phyloP scores from a whole-genome alignment of 1,140 invertebrate species.

The Lucilia sericata region DNA sequence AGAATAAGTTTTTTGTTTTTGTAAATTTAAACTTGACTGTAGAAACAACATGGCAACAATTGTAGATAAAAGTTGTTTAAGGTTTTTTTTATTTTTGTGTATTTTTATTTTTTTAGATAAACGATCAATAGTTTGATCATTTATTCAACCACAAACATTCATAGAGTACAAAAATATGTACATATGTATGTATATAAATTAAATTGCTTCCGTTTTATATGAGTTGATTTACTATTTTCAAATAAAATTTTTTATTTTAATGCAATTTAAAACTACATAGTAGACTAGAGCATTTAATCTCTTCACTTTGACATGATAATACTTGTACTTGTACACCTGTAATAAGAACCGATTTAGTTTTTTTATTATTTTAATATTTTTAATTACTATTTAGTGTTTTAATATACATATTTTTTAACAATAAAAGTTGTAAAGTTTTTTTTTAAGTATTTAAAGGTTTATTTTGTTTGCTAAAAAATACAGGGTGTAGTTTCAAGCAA shows the following conservation, averaged over 20 bases:
- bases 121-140: conserved; percentile 20
- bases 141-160: conserved; percentile 11
- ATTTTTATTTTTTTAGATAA: not conserved
- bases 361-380: not conserved
- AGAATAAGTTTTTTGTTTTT: not conserved
- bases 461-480: too few relatives aligned
- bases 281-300: conserved; percentile 10
- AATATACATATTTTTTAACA: not conserved
- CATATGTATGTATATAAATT: not conserved
- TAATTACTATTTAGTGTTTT: not conserved
- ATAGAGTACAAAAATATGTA: not conserved
- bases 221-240: not conserved
- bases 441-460: not conserved
- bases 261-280: not conserved
- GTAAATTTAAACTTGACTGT: not conserved
- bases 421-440: not conserved
- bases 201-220: conserved; percentile 25
- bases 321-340: not conserved
- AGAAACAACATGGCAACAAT: not conserved
- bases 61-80: not conserved
- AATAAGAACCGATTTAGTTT: not conserved
- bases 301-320: conserved; percentile 3
- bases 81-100: not conserved
- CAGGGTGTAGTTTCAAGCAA: too few relatives aligned
- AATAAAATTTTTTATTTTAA: not conserved